Conservation (phyloP, 1,140 invertebrate species). For the Caenorhabditis briggsae region DNA sequence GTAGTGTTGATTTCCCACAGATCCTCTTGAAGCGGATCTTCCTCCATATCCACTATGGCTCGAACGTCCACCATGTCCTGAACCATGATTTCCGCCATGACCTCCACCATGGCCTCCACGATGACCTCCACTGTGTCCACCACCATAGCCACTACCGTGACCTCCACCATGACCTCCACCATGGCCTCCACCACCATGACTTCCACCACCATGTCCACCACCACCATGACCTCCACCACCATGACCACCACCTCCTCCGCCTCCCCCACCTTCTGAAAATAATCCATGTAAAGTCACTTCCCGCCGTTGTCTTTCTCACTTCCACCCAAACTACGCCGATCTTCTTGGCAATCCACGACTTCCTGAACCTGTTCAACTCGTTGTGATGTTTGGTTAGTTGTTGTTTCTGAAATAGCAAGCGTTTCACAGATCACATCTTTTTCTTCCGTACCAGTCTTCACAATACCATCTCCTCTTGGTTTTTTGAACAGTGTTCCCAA, state of each 20-base stretch:
- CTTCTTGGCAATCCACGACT: background rate
- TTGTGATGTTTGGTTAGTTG: background rate
- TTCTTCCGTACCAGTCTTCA: background rate
- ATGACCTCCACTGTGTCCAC: background rate
- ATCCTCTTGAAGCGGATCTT: background rate
- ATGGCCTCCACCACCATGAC: conserved; percentile 34
- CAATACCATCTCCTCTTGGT: background rate
- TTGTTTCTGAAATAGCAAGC: background rate
- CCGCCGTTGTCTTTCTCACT: background rate
- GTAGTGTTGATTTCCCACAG: background rate
- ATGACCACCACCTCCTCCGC: background rate
- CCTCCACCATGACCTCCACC: conserved; percentile 6
- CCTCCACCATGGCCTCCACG: background rate
- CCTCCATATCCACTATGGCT: background rate
- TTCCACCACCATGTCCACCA: background rate
- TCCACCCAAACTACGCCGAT: background rate
- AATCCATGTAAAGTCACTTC: background rate
- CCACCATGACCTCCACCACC: conserved; percentile 6
- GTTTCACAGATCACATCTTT: background rate
- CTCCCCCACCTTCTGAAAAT: conserved; percentile 29
- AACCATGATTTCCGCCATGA: no score
- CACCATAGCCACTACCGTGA: background rate
- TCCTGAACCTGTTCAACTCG: conserved; percentile 4
- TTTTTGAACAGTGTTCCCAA: conserved; percentile 6
- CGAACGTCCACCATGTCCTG: no score